Base-by-base conservation (phyloP, 1,140 invertebrate genomes). In the Caerostris darwini region DNA sequence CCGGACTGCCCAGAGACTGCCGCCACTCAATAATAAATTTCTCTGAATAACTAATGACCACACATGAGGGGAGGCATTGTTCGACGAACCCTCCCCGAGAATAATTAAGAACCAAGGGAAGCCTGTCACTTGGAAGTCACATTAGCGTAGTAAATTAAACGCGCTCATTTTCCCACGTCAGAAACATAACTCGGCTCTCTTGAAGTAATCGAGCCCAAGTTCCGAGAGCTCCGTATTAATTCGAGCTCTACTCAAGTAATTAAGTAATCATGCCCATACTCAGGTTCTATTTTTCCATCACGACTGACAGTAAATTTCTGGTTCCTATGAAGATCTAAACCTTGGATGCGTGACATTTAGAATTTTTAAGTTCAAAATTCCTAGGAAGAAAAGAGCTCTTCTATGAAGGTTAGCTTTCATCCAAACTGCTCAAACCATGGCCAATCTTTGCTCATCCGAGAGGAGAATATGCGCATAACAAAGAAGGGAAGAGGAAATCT, bases 141-240 rank as follows among this genome's bases (percentile, higher is more conserved):
- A 86, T 86, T 59, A 86, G 83, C 83, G 58, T 86, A 86, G 83
- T 86, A 59, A 86, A 86, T 86, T 86, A 86, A 86, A n/a, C 89
- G 57, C 58, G 57, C 83, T 86, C 83, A 19, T 86, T 86, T 86
- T 86, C 83, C 8, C 83, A 59, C n/a, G 83, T 86, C 83, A 86
- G 83, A 86, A 86, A 59, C 83, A 86, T 86, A 59, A 61, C 56
- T 34, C 57, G 83, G 19, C 1, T 7, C 17, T 19, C 58, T 34
- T 34, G 58, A 8, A 59, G 83, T 86, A 86, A 86, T 86, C 83
- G 83, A 86, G 83, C 83, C 2, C 83, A 3, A 56, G 53, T 14
- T 56, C 54, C 19, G n/a, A 17, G 57, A 57, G 57, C 10, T 61
- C 12, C 19, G 50, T 86, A 86, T 86, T 86, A 56, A 86, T 86